Base-by-base conservation (phyloP, 2,888 invertebrate species). In the Anthoptus insignis region DNA sequence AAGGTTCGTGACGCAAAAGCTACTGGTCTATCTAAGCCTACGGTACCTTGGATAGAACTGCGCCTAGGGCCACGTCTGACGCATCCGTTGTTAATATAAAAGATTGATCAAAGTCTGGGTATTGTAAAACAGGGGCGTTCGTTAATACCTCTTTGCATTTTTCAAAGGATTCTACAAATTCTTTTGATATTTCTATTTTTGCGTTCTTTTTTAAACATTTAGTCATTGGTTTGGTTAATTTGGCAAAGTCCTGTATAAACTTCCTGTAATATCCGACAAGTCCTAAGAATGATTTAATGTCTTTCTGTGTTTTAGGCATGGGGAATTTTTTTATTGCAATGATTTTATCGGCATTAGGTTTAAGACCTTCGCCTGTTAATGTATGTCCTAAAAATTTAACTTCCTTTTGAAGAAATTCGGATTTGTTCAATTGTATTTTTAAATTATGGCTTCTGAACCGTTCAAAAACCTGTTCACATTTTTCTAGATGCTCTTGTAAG, bases 371-470 rank as follows among this genome's bases (percentile, higher is more conserved):
- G 8, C 67, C 61, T n/a, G 76, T 74, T 16, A 82, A 73, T 4
- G 78, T 72, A 47, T 79, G 81, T 1, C 81, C 81, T 27, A 83
- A 58, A 59, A 74, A 83, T 9, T 71, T 66, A 1, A 82, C 76
- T 67, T 77, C 71, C 47, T 66, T 72, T 24, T 67, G 47, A 49
- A 79, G 24, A 37, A 78, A 78, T 68, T 78, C 75, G 14, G 75
- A 75, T 84, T 79, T 6, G 81, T 65, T 16, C 9, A 65, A 32
- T 58, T 59, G 69, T 9, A 65, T 61, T 59, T 59, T 65, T 45
- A 53, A 34, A 16, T 77, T 78, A 22, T 70, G 65, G 3, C 22
- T 7, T 7, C 66, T 32, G 9, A 76, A 73, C 58, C 76, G 59
- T 0, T 77, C 70, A n/a, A 80, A 79, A 0, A 77, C 75, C 27